Evolutionary conservation across 2,888 invertebrate species (phyloP).

Genomic region (Unio pictorum): DNA sequence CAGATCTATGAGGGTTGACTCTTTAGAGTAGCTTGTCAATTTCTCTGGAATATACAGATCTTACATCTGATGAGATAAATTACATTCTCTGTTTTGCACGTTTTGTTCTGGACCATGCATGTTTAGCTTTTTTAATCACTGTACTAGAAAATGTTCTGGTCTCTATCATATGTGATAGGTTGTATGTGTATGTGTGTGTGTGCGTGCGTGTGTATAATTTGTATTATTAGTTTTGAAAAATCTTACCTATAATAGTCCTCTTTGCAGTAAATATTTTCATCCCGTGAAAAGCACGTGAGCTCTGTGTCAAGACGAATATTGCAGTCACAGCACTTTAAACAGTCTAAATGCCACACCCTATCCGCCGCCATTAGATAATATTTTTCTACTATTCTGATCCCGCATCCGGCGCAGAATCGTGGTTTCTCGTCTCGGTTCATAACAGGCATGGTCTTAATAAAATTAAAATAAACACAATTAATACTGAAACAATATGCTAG

Average conservation of each 20-base stretch:
- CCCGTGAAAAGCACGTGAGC: constrained; percentile 91
- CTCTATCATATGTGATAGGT: no score
- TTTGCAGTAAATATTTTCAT: constrained; percentile 95
- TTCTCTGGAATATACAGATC: no score
- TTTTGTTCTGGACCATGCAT: no score
- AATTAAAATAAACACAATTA: background rate
- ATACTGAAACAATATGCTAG: no score
- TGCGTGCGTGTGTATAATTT: background rate
- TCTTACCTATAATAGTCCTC: constrained; percentile 96
- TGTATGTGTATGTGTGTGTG: no score
- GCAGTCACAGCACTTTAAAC: constrained; percentile 89
- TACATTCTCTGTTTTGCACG: no score
- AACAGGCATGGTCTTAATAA: constrained; percentile 48
- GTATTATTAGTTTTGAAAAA: background rate
- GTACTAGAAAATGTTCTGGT: no score
- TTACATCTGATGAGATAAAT: no score
- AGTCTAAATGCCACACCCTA: constrained; percentile 92
- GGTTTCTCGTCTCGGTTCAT: constrained; percentile 44
- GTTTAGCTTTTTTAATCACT: no score
- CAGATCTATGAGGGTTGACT: no score
- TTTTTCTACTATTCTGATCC: constrained; percentile 84
- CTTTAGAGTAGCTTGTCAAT: no score
- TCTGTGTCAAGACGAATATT: constrained; percentile 90
- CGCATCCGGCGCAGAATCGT: constrained; percentile 86
- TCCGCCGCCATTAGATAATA: constrained; percentile 93